Percentiles rank a stretch among this genome's conserved stretches.
Conservation (phyloP, 2,888 invertebrate species). For the Pogonocherus hispidulus region DNA sequence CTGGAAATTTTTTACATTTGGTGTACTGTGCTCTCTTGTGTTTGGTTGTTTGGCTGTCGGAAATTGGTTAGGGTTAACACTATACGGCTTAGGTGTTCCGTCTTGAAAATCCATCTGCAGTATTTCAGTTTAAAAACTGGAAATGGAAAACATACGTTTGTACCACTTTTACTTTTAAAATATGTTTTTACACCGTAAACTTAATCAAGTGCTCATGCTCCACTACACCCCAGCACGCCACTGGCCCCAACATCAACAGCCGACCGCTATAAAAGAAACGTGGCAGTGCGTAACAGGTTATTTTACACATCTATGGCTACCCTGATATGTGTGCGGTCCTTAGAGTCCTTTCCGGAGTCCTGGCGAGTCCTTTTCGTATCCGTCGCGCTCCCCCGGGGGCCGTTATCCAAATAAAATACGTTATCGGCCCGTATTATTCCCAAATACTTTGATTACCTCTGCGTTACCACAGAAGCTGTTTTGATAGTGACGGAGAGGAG, state of each 20-base stretch:
- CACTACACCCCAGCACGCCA: slow-evolving; percentile 5
- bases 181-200: too few relatives aligned
- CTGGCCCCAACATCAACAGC: slow-evolving; percentile 22
- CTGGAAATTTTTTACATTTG: too few relatives aligned
- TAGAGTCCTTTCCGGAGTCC: slow-evolving; percentile 55
- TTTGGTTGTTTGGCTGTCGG: too few relatives aligned
- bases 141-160: too few relatives aligned
- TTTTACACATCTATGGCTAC: slow-evolving; percentile 70
- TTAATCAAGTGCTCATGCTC: too few relatives aligned
- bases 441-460: slow-evolving; percentile 57
- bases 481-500: slow-evolving; percentile 11
- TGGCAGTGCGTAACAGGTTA: slow-evolving; percentile 67
- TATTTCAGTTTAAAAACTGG: too few relatives aligned
- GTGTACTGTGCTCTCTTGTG: too few relatives aligned
- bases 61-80: too few relatives aligned
- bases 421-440: slow-evolving; percentile 54
- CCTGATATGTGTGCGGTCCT: slow-evolving; percentile 64
- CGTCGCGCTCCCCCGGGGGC: slow-evolving; percentile 55
- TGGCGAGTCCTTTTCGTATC: slow-evolving; percentile 52
- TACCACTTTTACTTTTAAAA: too few relatives aligned
- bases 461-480: slow-evolving; percentile 27
- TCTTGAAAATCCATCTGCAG: too few relatives aligned
- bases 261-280: slow-evolving; percentile 56
- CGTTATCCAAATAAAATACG: slow-evolving; percentile 62
- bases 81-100: too few relatives aligned